Base-by-base conservation (phyloP, 1,140 invertebrate genomes). In the Macrotrachela quadricornifera region DNA sequence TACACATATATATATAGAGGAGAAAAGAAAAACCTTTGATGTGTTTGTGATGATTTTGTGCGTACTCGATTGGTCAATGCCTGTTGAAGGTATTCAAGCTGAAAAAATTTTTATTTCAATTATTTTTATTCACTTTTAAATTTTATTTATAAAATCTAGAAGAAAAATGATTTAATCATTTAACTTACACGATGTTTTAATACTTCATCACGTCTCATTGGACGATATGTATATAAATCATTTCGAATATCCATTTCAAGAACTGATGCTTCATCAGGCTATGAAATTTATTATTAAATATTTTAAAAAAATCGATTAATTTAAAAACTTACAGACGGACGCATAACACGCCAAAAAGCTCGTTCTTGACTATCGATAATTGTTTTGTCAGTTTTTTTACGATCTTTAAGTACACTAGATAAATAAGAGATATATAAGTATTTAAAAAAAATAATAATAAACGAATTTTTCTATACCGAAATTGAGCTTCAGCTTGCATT, bases 301-400 rank as follows among this genome's bases (percentile, higher is more conserved):
- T 3, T 42, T 1, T 15, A 13, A 3, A 4, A n/a, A n/a, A n/a
- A n/a, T n/a, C n/a, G 1, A 21, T 17, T 15, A 4, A 41, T 11
- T 15, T 11, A 21, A 9, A 41, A 46, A 11, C 18, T 53, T 53
- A 53, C 51, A 40, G 21, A 37, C 2, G 51, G 42, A 10, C 51
- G 44, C 51, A 54, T 50, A 16, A 45, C 42, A 13, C 46, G 48
- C 53, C 53, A 54, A 45, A 54, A 54, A 12, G 53, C 53, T 44
- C 46, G 15, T 30, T 54, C 53, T 37, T 54, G 53, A 15, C 53
- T 54, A 11, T 54, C 53, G 15, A 54, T 18, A 36, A 54, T 42
- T 12, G 47, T 46, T 49, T 49, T 48, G 17, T 54, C 53, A 45
- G 40, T 44, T 17, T 54, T 54, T 44, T 50, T 54, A 38, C 48